Evolutionary conservation across 2,888 invertebrate genomes (phyloP).

Genomic region (Panzeria rudis): DNA sequence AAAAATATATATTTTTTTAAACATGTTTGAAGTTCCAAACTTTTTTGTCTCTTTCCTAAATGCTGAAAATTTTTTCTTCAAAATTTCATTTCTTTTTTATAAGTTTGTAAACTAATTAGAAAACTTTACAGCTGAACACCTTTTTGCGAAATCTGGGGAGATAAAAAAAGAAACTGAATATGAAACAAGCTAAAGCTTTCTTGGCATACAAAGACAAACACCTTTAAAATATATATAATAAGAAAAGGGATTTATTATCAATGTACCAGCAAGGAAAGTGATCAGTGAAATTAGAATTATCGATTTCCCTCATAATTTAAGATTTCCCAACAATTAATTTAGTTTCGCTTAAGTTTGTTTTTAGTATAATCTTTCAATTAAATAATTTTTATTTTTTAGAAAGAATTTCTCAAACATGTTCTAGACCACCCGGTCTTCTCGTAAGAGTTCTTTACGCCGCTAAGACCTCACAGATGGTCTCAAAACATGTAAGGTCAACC

Average conservation of each 20-base stretch:
- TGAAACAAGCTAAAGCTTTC: conserved; percentile 6
- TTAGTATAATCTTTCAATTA: too few relatives aligned
- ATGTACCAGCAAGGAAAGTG: background rate
- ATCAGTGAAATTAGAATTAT: background rate
- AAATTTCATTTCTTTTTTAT: background rate
- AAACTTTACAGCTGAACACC: conserved; percentile 66
- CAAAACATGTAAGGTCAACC: too few relatives aligned
- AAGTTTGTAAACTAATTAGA: conserved; percentile 69
- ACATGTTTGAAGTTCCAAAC: conserved; percentile 1
- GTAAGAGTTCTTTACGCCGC: too few relatives aligned
- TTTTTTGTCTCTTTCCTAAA: conserved; percentile 35
- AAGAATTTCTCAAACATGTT: too few relatives aligned
- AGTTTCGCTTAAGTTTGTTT: too few relatives aligned
- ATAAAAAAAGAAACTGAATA: conserved; percentile 11
- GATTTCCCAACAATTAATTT: too few relatives aligned
- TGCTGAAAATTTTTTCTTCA: background rate
- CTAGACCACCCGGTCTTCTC: too few relatives aligned
- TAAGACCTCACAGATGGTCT: too few relatives aligned
- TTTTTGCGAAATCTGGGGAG: conserved; percentile 22
- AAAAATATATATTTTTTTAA: background rate
- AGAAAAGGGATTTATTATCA: conserved; percentile 40
- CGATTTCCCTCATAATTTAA: background rate
- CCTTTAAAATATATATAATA: conserved; percentile 46
- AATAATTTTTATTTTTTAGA: too few relatives aligned
- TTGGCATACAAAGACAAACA: conserved; percentile 55